phyloP scores from a whole-genome alignment of 2,797 vertebrate species.

The Lacerta bilineata region DNA sequence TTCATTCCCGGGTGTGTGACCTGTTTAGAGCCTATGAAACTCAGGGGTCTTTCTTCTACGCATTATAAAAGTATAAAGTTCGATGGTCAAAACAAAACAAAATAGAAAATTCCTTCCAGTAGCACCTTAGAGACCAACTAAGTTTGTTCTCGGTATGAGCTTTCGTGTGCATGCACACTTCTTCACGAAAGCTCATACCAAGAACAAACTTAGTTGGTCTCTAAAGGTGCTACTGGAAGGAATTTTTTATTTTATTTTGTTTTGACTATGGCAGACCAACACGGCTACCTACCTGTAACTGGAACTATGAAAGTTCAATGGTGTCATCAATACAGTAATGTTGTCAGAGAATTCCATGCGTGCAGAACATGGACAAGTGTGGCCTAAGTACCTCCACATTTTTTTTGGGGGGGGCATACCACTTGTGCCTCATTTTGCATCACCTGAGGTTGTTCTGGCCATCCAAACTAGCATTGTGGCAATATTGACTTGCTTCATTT shows the following conservation, averaged over 20 bases:
- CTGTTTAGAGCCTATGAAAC: not conserved
- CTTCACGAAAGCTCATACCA: too few species aligned
- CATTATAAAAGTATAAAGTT: not conserved
- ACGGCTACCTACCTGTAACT: too few species aligned
- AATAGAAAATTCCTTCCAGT: too few species aligned
- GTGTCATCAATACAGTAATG: not conserved
- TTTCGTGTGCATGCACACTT: too few species aligned
- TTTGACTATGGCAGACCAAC: too few species aligned
- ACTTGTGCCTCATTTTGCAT: not conserved
- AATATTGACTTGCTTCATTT: not conserved
- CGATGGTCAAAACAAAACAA: not conserved
- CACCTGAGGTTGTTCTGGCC: too few species aligned
- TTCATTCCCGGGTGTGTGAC: accelerated
- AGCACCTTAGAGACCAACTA: too few species aligned
- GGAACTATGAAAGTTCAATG: not conserved
- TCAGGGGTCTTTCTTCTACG: not conserved
- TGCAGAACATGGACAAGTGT: not conserved
- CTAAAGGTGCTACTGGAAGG: too few species aligned
- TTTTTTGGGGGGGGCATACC: not conserved
- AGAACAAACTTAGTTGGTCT: too few species aligned
- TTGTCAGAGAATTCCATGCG: too few species aligned
- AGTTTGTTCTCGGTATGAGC: too few species aligned
- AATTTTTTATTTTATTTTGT: too few species aligned
- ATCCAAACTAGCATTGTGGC: not conserved
- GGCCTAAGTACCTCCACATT: not conserved